phyloP scores from a whole-genome alignment of 2,797 vertebrate genomes.

The Phylloscopus collybita region DNA sequence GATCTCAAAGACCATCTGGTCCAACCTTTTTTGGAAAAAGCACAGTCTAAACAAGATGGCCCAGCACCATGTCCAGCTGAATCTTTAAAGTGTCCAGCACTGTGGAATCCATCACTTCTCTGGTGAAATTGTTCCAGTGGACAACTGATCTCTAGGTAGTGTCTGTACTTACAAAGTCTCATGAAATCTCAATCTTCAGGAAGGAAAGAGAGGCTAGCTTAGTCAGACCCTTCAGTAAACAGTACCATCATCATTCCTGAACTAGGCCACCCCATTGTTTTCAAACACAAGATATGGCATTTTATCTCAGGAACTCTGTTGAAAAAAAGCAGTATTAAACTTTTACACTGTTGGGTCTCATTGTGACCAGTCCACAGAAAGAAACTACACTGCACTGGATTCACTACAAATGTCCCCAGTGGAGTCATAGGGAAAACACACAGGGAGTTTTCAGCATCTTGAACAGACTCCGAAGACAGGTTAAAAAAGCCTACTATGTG shows the following conservation, averaged over 20 bases:
- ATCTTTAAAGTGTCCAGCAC: not conserved
- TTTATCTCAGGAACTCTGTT: not conserved
- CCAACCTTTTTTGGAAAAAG: not conserved
- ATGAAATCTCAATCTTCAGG: not conserved
- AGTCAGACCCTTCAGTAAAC: not conserved
- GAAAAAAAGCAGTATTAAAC: not conserved
- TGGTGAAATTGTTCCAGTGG: not conserved
- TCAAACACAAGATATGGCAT: not conserved
- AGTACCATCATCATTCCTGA: not conserved
- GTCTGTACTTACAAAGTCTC: not conserved
- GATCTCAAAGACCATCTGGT: not conserved
- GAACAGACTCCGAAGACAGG: not conserved
- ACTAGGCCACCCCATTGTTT: not conserved
- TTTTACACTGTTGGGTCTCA: not conserved
- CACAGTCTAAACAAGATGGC: not conserved
- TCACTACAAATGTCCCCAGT: not conserved
- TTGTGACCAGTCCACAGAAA: not conserved
- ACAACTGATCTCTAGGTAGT: not conserved
- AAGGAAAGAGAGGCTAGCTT: not conserved
- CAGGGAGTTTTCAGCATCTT: not conserved
- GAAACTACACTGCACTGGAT: not conserved
- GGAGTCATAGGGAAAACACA: not conserved
- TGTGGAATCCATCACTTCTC: not conserved
- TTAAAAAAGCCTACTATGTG: not conserved
- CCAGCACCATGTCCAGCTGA: not conserved